Evolutionary conservation across 1,140 invertebrate species (phyloP), one percentile per base, ranked within the genome.

Genomic region (Euwallacea fornicatus): DNA sequence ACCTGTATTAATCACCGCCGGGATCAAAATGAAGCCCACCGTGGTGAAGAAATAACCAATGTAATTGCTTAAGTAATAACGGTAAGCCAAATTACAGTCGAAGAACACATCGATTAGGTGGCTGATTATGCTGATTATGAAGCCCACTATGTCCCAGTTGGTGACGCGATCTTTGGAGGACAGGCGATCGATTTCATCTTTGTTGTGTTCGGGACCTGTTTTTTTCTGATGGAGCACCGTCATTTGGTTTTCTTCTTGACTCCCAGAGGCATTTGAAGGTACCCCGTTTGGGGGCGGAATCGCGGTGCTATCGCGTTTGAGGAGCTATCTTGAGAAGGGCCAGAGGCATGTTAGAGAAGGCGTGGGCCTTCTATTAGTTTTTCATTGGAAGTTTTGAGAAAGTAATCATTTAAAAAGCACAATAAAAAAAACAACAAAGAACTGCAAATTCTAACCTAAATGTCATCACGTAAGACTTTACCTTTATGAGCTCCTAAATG

Each of bases 1-100:
- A 33, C 84, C 84, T 4, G 87, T 88, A 75, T 88, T 89, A 0
- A 88, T 83, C 67, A 88, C 83, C 6, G 87, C 87, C 64, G 88
- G 88, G 72, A 89, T 79, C 58, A 88, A 80, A 44, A 90, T 87
- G 77, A 90, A 89, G 33, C 82, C 83, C 7, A 88, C 72, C 3
- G 88, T 89, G 74, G 86, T 84, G 7, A 84, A 82, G 76, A 88
- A 89, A 73, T 87, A 88, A 55, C 78, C 77, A 73, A 84, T 79
- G 72, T 84, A 81, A 42, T 79, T 76, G 42, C 82, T 81, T 67
- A 82, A 61, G 64, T 80, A 85, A 77, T 86, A 86, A 70, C 85
- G 79, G 60, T 88, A 85, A 42, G 88, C 87, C 15, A 89, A 79
- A 79, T 89, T 88, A 33, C 88, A 84, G 81, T 89, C 88, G n/a